Conservation (phyloP, 2,113 vertebrate genomes). For the Datnioides undecimradiatus region DNA sequence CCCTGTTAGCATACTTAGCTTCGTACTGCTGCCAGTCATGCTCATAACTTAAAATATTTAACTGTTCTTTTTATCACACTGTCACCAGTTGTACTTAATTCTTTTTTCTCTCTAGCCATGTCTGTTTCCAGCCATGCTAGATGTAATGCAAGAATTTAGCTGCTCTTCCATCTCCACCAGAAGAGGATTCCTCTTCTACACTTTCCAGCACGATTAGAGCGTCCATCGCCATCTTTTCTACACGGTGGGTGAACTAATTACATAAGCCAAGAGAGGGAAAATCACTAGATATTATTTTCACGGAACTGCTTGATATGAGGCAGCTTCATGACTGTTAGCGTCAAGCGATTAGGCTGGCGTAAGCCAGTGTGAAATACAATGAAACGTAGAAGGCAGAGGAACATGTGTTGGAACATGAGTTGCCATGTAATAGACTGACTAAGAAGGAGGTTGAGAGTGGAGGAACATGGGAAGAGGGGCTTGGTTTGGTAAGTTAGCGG, state of each 20-base stretch:
- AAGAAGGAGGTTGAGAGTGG: slow-evolving; percentile 47
- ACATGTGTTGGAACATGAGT: slow-evolving; percentile 73
- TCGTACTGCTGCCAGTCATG: slow-evolving; percentile 26
- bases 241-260: slow-evolving; percentile 58
- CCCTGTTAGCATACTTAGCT: slow-evolving; percentile 60
- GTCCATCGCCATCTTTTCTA: slow-evolving; percentile 59
- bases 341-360: slow-evolving; percentile 63
- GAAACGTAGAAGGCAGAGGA: slow-evolving; percentile 58
- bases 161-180: slow-evolving; percentile 4
- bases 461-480: slow-evolving; percentile 33
- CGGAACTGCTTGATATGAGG: slow-evolving; percentile 58
- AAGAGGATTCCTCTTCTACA: slow-evolving; percentile 41
- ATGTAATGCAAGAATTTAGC: slow-evolving; percentile 22
- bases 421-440: slow-evolving; percentile 76
- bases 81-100: not conserved
- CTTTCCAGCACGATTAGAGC: slow-evolving; percentile 45
- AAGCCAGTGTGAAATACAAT: slow-evolving; percentile 78
- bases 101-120: not conserved
- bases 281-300: slow-evolving; percentile 63
- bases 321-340: slow-evolving; percentile 80
- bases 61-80: not conserved
- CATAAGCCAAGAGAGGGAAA: slow-evolving; percentile 42
- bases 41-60: slow-evolving; percentile 6
- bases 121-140: slow-evolving; percentile 8
- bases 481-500: slow-evolving; percentile 50